A percentile compares a stretch with the other conserved stretches of the same genome.
Conservation (phyloP, 2,888 invertebrate species). For the Rhopalosiphum nymphaeae region DNA sequence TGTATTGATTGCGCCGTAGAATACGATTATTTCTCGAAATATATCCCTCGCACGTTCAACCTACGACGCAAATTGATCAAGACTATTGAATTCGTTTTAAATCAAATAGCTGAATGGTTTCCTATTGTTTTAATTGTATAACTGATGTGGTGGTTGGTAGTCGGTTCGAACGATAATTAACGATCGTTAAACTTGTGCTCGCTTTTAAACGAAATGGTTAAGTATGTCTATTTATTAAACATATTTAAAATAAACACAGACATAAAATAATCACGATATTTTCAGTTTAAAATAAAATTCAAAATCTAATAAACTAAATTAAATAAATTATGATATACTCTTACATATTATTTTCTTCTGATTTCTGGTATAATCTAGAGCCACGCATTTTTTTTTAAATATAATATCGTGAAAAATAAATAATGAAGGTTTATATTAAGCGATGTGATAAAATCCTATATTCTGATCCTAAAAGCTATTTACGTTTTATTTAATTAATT, state of each 20-base stretch:
- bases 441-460: background rate
- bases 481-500: background rate
- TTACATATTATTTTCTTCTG: background rate
- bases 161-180: too few relatives aligned
- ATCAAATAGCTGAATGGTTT: background rate
- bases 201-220: background rate
- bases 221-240: background rate
- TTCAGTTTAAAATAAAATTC: background rate
- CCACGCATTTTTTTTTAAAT: background rate
- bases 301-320: too few relatives aligned
- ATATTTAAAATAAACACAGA: background rate
- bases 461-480: background rate
- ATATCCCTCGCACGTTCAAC: background rate
- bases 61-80: background rate
- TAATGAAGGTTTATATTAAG: background rate
- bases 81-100: background rate
- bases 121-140: constrained; percentile 1
- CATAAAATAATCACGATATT: background rate
- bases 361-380: background rate
- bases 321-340: background rate
- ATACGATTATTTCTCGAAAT: background rate
- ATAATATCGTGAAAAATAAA: background rate
- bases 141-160: background rate
- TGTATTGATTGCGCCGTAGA: background rate
- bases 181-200: background rate